Base-by-base conservation (phyloP, 2,113 vertebrate species). In the Polyodon spathula region DNA sequence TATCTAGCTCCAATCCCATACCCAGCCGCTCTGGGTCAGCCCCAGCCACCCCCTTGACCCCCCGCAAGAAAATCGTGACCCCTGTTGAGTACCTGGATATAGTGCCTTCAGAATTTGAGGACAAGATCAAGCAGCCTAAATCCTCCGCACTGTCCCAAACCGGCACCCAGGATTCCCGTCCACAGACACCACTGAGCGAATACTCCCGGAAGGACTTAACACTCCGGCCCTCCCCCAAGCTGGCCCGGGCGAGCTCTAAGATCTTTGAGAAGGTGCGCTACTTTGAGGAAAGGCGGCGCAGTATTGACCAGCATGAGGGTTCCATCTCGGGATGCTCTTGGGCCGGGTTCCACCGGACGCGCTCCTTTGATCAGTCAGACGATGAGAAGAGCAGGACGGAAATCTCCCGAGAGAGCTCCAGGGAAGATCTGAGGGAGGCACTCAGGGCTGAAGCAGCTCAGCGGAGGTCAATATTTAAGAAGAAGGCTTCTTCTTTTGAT, bases 401-500 rank as follows among this genome's bases (percentile, higher is more conserved):
- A 37, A 84, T 89, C 65, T 88, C 83, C 0, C 79, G 85, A 0
- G 88, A 87, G 4, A 77, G 86, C 73, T 97, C 93, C 0, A 84
- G 78, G 68, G 93, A 96, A 72, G 93, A 97, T 59, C 65, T 95
- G 50, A 76, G 75, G 50, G 90, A 87, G 8, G 89, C 85, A 0
- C 53, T 86, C 51, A 86, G 60, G 64, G 86, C 88, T 43, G 89
- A 92, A 39, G 91, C 90, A 0, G 91, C 88, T 0, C 84, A 90
- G 66, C 79, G 92, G 57, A 90, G 90, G 50, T 83, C 82, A 52
- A 83, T 90, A 68, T 93, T 98, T 72, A 90, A 83, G 69, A 91
- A 96, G 72, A 92, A 93, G 78, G 93, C 95, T 0, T 87, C 94
- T 1, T 98, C 95, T 0, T 77, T 98, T 5, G 96, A 98, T 1